These are phyloP conservation scores for Eulemur macaco DNA, from an alignment of 2,113 vertebrate species.

Conservation along the genomic window DNA sequence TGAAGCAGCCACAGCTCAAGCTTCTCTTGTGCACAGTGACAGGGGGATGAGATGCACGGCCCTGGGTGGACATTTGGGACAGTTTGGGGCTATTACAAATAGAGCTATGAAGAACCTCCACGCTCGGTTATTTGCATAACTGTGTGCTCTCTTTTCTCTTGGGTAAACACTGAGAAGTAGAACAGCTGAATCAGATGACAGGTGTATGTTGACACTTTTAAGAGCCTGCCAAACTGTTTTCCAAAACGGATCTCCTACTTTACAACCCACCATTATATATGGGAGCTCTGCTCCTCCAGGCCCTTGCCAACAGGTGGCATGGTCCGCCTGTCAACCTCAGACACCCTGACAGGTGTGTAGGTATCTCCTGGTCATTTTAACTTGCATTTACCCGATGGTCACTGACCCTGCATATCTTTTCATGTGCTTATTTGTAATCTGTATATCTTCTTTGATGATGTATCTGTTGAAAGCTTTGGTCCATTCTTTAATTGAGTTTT, in stretches of 20 bases:
- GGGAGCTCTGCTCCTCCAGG: not conserved
- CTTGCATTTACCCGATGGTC: not conserved
- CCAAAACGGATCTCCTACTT: not conserved
- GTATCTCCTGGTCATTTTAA: fast-evolving
- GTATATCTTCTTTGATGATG: not conserved
- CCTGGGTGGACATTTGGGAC: not conserved
- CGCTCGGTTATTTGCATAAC: fast-evolving
- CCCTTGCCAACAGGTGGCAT: fast-evolving
- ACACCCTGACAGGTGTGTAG: fast-evolving
- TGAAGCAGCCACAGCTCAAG: fast-evolving
- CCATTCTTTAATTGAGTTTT: not conserved
- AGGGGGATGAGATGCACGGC: fast-evolving
- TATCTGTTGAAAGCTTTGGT: not conserved
- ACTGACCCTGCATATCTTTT: not conserved
- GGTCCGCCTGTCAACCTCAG: too few species aligned
- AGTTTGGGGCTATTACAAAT: not conserved
- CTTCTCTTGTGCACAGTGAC: not conserved
- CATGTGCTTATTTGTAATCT: not conserved
- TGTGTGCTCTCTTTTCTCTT: too few species aligned
- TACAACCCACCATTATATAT: fast-evolving
- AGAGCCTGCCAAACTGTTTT: not conserved
- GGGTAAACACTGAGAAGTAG: not conserved
- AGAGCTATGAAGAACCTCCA: not conserved
- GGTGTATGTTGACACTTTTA: not conserved
- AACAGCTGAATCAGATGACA: fast-evolving